Evolutionary conservation across 2,888 invertebrate genomes (phyloP), one percentile per base, ranked within the genome.

Genomic region (Orchesella flavescens): DNA sequence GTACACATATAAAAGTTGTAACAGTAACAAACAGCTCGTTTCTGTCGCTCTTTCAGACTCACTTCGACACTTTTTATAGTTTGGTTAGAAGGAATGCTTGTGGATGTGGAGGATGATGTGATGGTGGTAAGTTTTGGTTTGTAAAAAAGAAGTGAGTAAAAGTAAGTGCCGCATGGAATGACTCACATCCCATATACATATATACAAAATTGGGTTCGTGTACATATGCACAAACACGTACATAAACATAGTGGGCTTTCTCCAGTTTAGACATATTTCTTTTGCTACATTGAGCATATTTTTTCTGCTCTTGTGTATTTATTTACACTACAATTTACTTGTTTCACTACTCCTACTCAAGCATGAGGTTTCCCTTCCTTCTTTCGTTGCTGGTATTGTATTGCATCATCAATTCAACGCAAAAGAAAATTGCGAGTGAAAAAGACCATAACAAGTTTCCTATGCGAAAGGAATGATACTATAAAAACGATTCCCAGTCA

Each of bases 291-390:
- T 49, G 43, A 57, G 34, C 69, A 77, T 76, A 53, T 77, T 77
- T 61, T 69, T 49, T 68, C 46, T 68, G 13, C 61, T 3, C 15
- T 78, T 63, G 59, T 63, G 49, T 71, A 46, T 65, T 71, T 78
- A 71, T 78, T 78, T 80, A 80, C 79, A 72, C 73, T 72, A 73
- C 79, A 72, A 80, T 72, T 80, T 72, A 73, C 72, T 80, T 57
- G 17, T 61, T 34, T 19, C 72, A 53, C 10, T 34, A 7, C 34
- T 34, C 34, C 7, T 4, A 7, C 34, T 34, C 34, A 4, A 5
- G 55, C 17, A 55, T n/a, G 53, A n/a, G 15, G 53, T 17, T n/a
- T 68, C 19, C 43, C 69, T 69, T 49, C 49, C 68, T 19, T 57
- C 21, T 74, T 66, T 23, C 19, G 17, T 46, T 61, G 61, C 46